phyloP scores from a whole-genome alignment of 2,113 vertebrate genomes.

The Eretmochelys imbricata region DNA sequence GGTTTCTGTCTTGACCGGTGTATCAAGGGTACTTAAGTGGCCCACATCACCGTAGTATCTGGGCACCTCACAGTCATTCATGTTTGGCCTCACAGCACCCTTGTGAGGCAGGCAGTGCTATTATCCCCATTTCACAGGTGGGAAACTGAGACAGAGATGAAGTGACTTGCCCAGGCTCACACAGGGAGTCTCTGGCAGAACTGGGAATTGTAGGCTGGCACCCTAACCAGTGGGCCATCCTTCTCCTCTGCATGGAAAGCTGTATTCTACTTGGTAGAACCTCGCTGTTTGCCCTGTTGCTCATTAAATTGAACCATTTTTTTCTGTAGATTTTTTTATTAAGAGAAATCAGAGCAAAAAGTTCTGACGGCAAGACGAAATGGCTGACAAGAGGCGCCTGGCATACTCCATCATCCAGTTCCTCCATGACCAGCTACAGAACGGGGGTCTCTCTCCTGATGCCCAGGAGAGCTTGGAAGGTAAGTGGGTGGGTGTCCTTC shows the following conservation, averaged over 20 bases:
- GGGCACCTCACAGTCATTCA: rapidly evolving
- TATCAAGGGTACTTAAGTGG: rapidly evolving
- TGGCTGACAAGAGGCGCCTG: slow-evolving; percentile 93
- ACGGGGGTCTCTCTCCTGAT: slow-evolving; percentile 85
- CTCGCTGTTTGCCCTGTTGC: rapidly evolving
- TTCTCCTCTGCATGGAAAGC: rapidly evolving
- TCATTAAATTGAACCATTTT: rapidly evolving
- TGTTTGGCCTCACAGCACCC: neutral
- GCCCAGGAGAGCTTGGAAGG: slow-evolving; percentile 98
- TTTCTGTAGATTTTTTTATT: neutral
- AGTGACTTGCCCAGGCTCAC: neutral
- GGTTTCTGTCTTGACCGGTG: neutral
- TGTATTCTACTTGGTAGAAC: neutral
- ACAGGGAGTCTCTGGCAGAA: rapidly evolving
- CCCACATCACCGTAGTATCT: rapidly evolving
- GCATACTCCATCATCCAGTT: slow-evolving; percentile 95
- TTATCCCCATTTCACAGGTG: rapidly evolving
- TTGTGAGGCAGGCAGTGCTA: rapidly evolving
- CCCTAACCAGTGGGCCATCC: neutral
- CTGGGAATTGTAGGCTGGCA: neutral
- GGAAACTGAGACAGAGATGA: rapidly evolving
- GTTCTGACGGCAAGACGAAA: slow-evolving; percentile 25
- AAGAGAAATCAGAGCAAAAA: neutral
- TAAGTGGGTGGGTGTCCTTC: neutral
- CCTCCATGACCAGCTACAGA: slow-evolving; percentile 89